Conservation (phyloP, 2,113 vertebrate species). For the Mobula hypostoma region DNA sequence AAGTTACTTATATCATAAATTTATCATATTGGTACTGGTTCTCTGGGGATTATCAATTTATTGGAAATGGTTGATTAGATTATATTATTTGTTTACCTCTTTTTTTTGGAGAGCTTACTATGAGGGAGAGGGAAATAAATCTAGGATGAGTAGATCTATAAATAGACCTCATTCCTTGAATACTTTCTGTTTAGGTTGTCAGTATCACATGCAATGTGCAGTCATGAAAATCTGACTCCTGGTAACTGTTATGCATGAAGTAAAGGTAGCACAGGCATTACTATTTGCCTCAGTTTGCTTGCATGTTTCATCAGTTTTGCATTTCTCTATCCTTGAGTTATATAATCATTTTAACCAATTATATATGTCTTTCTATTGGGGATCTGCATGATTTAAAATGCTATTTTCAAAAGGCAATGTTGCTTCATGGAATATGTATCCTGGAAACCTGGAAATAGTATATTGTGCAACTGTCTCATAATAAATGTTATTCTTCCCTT, state of each 20-base stretch:
- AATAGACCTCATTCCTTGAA: background rate
- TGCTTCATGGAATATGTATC: background rate
- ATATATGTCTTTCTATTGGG: background rate
- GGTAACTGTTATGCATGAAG: background rate
- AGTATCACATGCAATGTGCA: background rate
- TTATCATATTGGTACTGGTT: no score
- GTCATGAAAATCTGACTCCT: constrained; percentile 3
- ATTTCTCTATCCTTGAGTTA: background rate
- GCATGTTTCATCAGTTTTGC: background rate
- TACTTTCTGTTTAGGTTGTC: background rate
- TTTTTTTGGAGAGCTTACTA: no score
- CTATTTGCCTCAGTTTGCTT: background rate
- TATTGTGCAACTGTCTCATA: no score
- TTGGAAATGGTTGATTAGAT: no score
- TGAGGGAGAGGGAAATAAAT: no score
- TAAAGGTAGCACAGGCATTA: background rate
- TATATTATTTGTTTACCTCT: no score
- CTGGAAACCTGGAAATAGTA: no score
- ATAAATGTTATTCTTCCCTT: no score
- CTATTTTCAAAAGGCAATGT: background rate
- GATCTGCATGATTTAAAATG: background rate
- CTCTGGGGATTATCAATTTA: no score
- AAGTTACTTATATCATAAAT: no score
- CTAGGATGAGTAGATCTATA: no score
- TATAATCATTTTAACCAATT: background rate